A percentile compares a stretch with the other conserved stretches of the same genome.
Evolutionary conservation across 2,113 vertebrate genomes (phyloP).

Genomic region (Centropus bengalensis): DNA sequence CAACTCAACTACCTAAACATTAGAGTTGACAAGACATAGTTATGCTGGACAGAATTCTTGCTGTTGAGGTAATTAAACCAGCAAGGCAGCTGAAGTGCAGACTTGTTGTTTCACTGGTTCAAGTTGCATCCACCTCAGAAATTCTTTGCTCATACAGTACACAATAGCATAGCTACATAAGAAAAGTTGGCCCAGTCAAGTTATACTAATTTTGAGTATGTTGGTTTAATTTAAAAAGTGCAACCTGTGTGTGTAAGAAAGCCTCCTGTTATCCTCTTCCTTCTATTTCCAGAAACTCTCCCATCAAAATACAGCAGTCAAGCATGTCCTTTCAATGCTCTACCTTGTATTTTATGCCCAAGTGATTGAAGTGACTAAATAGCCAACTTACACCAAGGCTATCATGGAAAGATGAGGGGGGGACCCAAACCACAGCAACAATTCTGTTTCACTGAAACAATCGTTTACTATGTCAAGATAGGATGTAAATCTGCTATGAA

Average conservation of each 20-base stretch:
- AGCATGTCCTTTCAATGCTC: neutral
- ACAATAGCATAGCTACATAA: neutral
- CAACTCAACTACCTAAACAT: neutral
- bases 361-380: neutral
- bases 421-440: neutral
- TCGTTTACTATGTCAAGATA: slow-evolving; percentile 10
- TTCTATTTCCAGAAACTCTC: neutral
- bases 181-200: neutral
- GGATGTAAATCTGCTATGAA: slow-evolving; percentile 37
- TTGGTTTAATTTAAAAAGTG: neutral
- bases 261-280: neutral
- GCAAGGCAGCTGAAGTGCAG: neutral
- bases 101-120: neutral
- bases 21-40: neutral
- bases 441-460: slow-evolving; percentile 15
- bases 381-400: neutral
- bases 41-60: accelerated
- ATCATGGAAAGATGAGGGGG: neutral
- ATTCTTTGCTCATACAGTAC: neutral
- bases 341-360: neutral
- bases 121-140: neutral
- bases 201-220: neutral
- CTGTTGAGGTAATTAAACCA: neutral
- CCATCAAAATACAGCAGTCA: neutral
- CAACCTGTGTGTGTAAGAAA: neutral